phyloP scores from a whole-genome alignment of 2,888 invertebrate genomes.

The Tholera decimalis region DNA sequence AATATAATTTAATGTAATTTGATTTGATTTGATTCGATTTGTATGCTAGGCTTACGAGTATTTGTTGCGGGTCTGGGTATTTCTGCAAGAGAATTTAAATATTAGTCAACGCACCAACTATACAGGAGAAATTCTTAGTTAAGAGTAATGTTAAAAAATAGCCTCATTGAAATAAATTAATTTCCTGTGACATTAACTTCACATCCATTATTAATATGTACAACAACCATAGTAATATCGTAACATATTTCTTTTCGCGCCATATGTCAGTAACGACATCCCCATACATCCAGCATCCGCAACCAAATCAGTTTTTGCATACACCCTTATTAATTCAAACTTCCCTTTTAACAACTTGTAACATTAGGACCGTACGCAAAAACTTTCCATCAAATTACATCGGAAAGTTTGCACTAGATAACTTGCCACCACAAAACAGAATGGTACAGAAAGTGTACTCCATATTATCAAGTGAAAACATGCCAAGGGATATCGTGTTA shows the following conservation, averaged over 20 bases:
- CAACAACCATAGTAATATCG: background rate
- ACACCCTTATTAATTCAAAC: constrained; percentile 6
- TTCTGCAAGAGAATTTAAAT: no score
- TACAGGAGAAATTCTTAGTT: no score
- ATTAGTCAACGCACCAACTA: no score
- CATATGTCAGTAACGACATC: background rate
- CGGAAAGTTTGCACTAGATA: constrained; percentile 36
- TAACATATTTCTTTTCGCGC: background rate
- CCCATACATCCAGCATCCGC: background rate
- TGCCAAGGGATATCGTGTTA: no score
- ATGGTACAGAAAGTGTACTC: background rate
- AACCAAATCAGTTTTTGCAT: constrained; percentile 21
- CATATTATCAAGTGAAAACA: background rate
- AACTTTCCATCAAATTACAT: constrained; percentile 36
- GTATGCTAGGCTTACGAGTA: no score
- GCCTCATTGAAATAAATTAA: no score
- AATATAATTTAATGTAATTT: no score
- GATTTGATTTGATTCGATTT: no score
- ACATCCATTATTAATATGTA: no score
- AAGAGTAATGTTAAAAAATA: no score
- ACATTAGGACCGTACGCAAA: constrained; percentile 36
- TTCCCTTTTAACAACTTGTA: constrained; percentile 34
- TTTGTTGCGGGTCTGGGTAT: no score
- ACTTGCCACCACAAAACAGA: background rate
- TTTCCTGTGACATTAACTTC: no score